Evolutionary conservation across 2,797 vertebrate species (phyloP).

Genomic region (Gadopsis marmoratus): DNA sequence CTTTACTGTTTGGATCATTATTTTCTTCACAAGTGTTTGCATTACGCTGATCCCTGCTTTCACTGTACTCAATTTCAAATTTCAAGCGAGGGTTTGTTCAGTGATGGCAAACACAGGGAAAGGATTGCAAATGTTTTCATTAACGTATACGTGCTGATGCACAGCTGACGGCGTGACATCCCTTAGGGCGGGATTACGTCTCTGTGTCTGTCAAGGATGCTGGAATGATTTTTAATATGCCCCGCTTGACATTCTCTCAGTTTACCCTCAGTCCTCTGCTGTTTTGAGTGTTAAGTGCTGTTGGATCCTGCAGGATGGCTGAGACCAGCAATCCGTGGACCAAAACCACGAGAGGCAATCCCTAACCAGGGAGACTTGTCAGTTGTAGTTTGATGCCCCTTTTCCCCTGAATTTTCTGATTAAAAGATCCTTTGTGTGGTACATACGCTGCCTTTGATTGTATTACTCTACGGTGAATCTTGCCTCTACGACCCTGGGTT

Average conservation of each 20-base stretch:
- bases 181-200: slow-evolving; percentile 25
- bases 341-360: too few species aligned
- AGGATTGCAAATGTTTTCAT: slow-evolving; percentile 37
- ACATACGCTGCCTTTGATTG: too few species aligned
- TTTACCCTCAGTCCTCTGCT: background rate
- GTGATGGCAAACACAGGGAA: slow-evolving; percentile 35
- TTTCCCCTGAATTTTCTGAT: too few species aligned
- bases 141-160: background rate
- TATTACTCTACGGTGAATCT: too few species aligned
- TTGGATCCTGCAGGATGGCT: too few species aligned
- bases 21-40: slow-evolving; percentile 70
- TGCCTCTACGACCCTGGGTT: too few species aligned
- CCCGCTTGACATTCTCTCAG: slow-evolving; percentile 30
- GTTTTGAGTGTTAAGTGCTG: slow-evolving; percentile 15
- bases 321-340: too few species aligned
- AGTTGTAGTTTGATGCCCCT: too few species aligned
- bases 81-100: slow-evolving; percentile 49
- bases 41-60: slow-evolving; percentile 58
- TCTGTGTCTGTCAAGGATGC: slow-evolving; percentile 33
- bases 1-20: slow-evolving; percentile 70
- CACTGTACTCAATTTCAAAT: slow-evolving; percentile 47
- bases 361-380: too few species aligned
- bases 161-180: slow-evolving; percentile 14
- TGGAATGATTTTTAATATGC: slow-evolving; percentile 32
- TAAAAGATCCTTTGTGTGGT: too few species aligned